Percentiles rank a stretch among this genome's conserved stretches.
phyloP scores from a whole-genome alignment of 2,888 invertebrate genomes.

The Theodoxus fluviatilis region DNA sequence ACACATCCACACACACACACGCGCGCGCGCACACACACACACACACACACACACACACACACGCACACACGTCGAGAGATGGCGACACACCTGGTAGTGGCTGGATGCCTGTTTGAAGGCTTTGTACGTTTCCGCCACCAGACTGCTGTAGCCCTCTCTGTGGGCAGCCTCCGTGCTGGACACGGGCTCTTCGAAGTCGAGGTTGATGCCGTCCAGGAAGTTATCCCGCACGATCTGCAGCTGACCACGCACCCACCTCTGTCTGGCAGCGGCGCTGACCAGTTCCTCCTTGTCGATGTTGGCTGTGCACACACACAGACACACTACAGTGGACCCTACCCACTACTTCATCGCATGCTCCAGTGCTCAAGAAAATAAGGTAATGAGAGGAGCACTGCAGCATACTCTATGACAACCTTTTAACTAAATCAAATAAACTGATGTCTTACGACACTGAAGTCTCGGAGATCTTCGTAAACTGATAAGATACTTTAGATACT shows the following conservation, averaged over 20 bases:
- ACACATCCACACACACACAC: not conserved
- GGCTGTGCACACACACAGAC: too few relatives aligned
- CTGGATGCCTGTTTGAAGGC: slow-evolving; percentile 49
- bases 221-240: slow-evolving; percentile 44
- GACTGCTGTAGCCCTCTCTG: slow-evolving; percentile 50
- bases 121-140: slow-evolving; percentile 53
- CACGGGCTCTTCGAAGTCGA: slow-evolving; percentile 64
- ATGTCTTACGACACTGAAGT: too few relatives aligned
- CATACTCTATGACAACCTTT: not conserved
- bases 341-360: too few relatives aligned
- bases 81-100: slow-evolving; percentile 61
- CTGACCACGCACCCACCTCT: slow-evolving; percentile 51
- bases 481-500: too few relatives aligned
- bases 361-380: too few relatives aligned
- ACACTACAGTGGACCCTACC: too few relatives aligned
- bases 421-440: too few relatives aligned
- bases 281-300: slow-evolving; percentile 42
- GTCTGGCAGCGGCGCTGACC: slow-evolving; percentile 39
- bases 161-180: slow-evolving; percentile 38
- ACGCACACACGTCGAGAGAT: too few relatives aligned
- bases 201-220: slow-evolving; percentile 63
- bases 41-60: too few relatives aligned
- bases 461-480: too few relatives aligned
- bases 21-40: too few relatives aligned
- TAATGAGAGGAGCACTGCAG: too few relatives aligned